Evolutionary conservation across 2,113 vertebrate species (phyloP).

Genomic region (Callocephalon fimbriatum): DNA sequence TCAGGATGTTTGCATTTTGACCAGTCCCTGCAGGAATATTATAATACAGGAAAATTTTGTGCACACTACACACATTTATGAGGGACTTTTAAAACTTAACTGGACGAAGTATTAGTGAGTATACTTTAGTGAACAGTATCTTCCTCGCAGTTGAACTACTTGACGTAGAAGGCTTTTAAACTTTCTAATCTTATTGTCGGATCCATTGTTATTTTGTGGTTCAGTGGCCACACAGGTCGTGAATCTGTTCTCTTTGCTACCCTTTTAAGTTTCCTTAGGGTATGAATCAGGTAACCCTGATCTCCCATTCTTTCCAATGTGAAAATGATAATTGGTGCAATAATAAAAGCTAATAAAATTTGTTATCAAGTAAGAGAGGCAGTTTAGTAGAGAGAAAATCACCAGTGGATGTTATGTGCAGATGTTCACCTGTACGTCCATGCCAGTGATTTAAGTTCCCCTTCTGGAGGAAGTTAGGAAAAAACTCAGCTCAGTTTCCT

Average conservation of each 20-base stretch:
- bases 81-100: background rate
- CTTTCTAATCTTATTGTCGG: background rate
- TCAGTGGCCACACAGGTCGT: background rate
- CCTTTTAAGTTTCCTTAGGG: background rate
- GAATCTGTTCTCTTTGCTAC: background rate
- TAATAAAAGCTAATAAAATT: background rate
- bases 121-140: background rate
- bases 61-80: background rate
- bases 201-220: background rate
- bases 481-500: background rate
- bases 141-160: background rate
- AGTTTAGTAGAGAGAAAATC: background rate
- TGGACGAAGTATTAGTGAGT: background rate
- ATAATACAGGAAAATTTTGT: background rate
- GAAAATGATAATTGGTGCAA: background rate
- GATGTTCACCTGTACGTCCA: background rate
- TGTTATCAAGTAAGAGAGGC: background rate
- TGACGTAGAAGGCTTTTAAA: background rate
- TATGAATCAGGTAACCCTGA: background rate
- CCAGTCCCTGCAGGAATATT: conserved; percentile 24
- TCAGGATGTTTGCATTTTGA: conserved; percentile 24
- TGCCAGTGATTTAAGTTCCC: background rate
- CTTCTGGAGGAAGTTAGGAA: background rate
- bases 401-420: background rate
- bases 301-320: background rate